Evolutionary conservation across 1,140 invertebrate genomes (phyloP).

Genomic region (Bombus pyrosoma): DNA sequence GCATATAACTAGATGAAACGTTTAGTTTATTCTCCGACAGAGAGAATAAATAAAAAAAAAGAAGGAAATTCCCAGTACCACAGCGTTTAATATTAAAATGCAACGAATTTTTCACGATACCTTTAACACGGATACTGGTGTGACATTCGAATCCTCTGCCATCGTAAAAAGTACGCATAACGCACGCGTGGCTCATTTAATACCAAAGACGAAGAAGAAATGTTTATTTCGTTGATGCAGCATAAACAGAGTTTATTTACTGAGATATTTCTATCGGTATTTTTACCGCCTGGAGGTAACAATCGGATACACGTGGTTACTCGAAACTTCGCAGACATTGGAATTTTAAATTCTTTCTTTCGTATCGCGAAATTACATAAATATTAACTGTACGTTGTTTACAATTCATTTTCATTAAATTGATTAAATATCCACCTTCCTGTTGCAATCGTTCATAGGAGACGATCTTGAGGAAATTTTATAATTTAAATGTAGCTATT

Average conservation of each 20-base stretch:
- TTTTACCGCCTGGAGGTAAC: not conserved
- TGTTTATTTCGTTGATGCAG: slow-evolving; percentile 4
- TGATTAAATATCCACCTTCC: not conserved
- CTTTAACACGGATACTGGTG: no score
- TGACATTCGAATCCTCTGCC: no score
- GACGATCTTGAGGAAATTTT: no score
- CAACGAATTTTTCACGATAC: no score
- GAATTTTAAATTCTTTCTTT: not conserved
- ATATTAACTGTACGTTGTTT: not conserved
- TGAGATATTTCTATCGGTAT: not conserved
- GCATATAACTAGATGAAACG: no score
- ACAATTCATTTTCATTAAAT: slow-evolving; percentile 28
- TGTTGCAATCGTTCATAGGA: no score
- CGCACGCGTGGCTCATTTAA: not conserved
- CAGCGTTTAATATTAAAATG: not conserved
- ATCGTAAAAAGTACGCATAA: not conserved
- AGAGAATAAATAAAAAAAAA: not conserved
- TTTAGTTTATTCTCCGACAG: not conserved
- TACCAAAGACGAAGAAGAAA: not conserved
- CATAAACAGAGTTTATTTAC: slow-evolving; percentile 9
- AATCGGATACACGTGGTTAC: not conserved
- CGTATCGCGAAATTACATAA: not conserved
- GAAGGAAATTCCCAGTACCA: no score
- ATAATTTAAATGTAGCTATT: not conserved
- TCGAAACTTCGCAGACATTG: not conserved